These are phyloP conservation scores for Zoroaster sp. DNA, from an alignment of 53 echinoderm and acorn worm genomes.

Conservation along the genomic window DNA sequence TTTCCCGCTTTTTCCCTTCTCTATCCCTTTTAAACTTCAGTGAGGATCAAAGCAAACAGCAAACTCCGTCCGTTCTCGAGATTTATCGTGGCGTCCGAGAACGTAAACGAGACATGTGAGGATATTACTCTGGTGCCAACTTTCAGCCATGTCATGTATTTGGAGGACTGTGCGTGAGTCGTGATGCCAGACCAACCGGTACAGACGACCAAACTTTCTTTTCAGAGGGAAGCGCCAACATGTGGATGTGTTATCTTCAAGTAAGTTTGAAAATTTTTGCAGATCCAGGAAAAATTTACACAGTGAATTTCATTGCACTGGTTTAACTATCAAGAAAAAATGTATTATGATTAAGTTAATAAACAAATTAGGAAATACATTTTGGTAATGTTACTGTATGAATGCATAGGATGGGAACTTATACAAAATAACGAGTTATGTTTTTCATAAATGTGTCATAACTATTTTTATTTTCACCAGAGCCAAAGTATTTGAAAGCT, in stretches of 20 bases:
- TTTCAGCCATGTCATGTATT: not conserved
- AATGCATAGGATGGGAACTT: too few species aligned
- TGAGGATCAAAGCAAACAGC: not conserved
- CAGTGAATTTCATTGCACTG: too few species aligned
- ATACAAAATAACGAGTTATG: too few species aligned
- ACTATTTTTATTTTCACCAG: not conserved
- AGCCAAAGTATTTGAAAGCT: not conserved
- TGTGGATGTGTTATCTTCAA: slow-evolving; percentile 24
- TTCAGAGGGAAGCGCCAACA: not conserved
- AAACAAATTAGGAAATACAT: too few species aligned
- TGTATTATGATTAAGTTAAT: too few species aligned
- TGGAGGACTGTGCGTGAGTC: slow-evolving; percentile 4
- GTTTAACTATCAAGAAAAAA: too few species aligned
- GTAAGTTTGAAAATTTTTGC: not conserved
- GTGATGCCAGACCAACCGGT: not conserved
- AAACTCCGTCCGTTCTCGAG: not conserved
- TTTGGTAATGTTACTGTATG: too few species aligned
- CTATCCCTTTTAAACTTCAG: too few species aligned
- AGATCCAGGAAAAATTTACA: too few species aligned
- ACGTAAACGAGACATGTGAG: slow-evolving; percentile 5
- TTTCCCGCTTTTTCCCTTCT: not conserved
- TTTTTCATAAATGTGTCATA: too few species aligned
- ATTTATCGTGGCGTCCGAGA: not conserved
- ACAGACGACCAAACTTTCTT: not conserved
- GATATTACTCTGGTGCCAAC: not conserved